Conservation (phyloP, 2,113 vertebrate species). For the Cebidichthys violaceus region DNA sequence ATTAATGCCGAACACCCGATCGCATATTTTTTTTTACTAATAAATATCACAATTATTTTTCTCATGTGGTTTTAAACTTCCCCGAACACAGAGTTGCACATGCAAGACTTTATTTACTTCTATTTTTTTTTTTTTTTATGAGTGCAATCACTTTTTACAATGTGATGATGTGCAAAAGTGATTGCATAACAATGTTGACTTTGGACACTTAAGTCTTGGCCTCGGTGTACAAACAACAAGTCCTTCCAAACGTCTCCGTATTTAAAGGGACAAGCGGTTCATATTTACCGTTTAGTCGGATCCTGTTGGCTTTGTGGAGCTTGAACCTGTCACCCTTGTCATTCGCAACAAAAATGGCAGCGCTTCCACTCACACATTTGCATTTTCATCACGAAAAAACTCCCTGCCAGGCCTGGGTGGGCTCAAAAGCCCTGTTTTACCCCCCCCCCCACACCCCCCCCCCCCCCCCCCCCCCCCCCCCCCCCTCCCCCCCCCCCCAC, state of each 20-base stretch:
- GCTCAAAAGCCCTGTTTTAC: slow-evolving; percentile 60
- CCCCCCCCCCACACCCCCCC: slow-evolving; percentile 15
- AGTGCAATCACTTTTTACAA: slow-evolving; percentile 30
- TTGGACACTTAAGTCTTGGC: slow-evolving; percentile 43
- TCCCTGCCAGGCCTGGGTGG: slow-evolving; percentile 65
- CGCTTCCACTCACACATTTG: slow-evolving; percentile 66
- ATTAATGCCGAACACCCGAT: too few relatives aligned
- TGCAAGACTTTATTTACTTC: slow-evolving; percentile 4
- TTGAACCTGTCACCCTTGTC: slow-evolving; percentile 54
- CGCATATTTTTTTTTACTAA: too few relatives aligned
- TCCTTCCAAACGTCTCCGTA: slow-evolving; percentile 33
- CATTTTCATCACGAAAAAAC: slow-evolving; percentile 68
- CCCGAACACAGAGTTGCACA: neutral
- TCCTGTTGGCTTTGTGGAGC: slow-evolving; percentile 44
- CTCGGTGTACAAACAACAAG: slow-evolving; percentile 46
- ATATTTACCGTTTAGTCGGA: slow-evolving; percentile 67
- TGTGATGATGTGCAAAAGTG: slow-evolving; percentile 7
- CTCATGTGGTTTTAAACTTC: too few relatives aligned
- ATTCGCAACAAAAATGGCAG: slow-evolving; percentile 60
- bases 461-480: slow-evolving; percentile 26
- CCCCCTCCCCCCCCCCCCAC: slow-evolving; percentile 9
- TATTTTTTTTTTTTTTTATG: slow-evolving; percentile 28
- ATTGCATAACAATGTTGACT: slow-evolving; percentile 48
- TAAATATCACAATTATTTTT: too few relatives aligned
- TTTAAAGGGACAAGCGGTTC: slow-evolving; percentile 41